Evolutionary conservation across 1,140 invertebrate species (phyloP).

Genomic region (Pseudomyrmex cubaensis): DNA sequence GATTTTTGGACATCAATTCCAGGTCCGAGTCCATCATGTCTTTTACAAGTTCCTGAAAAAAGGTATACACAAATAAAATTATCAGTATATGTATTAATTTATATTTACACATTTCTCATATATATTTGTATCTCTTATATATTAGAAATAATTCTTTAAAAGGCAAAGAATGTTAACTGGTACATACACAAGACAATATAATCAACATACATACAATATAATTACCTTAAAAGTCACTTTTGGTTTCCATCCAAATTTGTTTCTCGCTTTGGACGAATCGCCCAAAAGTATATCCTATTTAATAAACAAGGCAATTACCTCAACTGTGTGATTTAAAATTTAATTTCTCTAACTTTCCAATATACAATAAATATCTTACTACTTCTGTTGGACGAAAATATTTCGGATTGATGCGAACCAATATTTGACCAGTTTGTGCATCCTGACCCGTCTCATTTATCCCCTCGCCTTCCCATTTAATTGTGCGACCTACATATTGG

Average conservation of each 20-base stretch:
- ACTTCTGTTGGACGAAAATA: slow-evolving; percentile 99
- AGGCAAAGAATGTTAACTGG: background rate
- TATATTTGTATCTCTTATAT: background rate
- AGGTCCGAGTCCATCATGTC: slow-evolving; percentile 99
- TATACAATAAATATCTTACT: slow-evolving; percentile 86
- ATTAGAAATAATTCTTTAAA: background rate
- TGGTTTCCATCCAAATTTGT: slow-evolving; percentile 94
- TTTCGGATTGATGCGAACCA: slow-evolving; percentile 96
- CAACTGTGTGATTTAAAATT: no score
- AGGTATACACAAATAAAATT: slow-evolving; percentile 65
- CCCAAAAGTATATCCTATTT: slow-evolving; percentile 94
- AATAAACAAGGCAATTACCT: no score
- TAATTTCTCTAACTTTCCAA: no score
- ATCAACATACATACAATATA: background rate
- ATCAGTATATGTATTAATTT: slow-evolving; percentile 20
- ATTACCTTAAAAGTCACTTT: slow-evolving; percentile 92
- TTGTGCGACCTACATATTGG: slow-evolving; percentile 89
- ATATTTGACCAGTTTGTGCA: slow-evolving; percentile 91
- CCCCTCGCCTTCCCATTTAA: slow-evolving; percentile 95
- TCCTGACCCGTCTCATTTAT: slow-evolving; percentile 95
- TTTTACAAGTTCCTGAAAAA: slow-evolving; percentile 92
- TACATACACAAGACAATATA: background rate
- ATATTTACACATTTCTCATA: background rate
- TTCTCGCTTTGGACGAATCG: slow-evolving; percentile 95
- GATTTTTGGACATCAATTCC: slow-evolving; percentile 96